These are phyloP conservation scores for Columba livia DNA, from an alignment of 2,113 vertebrate genomes.

Conservation along the genomic window DNA sequence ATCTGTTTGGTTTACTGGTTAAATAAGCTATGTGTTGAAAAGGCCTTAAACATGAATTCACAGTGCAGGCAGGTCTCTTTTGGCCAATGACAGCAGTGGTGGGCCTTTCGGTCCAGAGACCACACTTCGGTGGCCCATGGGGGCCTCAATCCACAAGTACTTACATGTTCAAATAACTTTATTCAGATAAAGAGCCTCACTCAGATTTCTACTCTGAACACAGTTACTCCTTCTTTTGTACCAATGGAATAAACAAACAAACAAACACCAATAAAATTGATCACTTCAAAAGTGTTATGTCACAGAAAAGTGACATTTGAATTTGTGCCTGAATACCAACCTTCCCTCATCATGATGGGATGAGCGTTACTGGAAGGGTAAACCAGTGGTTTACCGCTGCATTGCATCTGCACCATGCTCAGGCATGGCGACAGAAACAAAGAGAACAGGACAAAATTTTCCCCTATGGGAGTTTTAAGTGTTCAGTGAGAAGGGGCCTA, in stretches of 20 bases:
- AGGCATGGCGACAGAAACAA: accelerated
- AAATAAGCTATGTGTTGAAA: constrained; percentile 30
- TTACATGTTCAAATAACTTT: not conserved
- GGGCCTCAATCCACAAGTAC: not conserved
- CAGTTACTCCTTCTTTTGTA: not conserved
- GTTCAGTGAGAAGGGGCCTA: not conserved
- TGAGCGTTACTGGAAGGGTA: not conserved
- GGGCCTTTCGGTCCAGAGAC: not conserved
- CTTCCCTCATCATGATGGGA: not conserved
- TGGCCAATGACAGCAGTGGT: not conserved
- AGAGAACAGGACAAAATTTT: not conserved
- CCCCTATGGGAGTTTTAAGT: not conserved
- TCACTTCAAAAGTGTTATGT: not conserved
- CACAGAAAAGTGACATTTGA: not conserved
- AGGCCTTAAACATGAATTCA: not conserved
- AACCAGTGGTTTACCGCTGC: not conserved
- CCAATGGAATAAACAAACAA: not conserved
- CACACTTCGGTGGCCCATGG: not conserved
- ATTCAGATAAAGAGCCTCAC: not conserved
- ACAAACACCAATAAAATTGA: not conserved
- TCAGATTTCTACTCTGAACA: not conserved
- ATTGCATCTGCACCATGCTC: not conserved
- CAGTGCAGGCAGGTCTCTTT: not conserved
- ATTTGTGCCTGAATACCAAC: not conserved
- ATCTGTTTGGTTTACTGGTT: constrained; percentile 33